phyloP scores from a whole-genome alignment of 2,113 vertebrate genomes.

The Otis tarda region DNA sequence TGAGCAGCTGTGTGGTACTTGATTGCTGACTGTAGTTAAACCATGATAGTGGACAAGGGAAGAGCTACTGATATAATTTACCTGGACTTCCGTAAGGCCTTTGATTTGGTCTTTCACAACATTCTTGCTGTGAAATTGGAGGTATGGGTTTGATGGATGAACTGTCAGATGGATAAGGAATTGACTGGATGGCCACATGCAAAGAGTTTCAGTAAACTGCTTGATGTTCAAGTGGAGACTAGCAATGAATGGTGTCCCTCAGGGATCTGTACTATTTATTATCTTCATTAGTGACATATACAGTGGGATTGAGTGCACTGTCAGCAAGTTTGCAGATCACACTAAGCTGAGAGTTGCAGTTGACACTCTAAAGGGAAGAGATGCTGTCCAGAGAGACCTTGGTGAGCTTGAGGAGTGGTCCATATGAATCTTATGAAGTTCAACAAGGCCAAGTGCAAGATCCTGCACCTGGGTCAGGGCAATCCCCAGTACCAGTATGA shows the following conservation, averaged over 20 bases:
- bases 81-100: neutral
- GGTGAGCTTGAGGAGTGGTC: neutral
- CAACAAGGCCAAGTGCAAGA: neutral
- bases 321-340: neutral
- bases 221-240: neutral
- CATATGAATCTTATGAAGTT: neutral
- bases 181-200: neutral
- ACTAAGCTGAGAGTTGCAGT: neutral
- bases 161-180: neutral
- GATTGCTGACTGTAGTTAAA: no score
- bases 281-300: neutral
- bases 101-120: neutral
- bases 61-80: neutral
- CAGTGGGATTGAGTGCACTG: neutral
- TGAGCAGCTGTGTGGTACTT: no score
- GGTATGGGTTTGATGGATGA: neutral
- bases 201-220: neutral
- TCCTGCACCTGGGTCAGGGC: neutral
- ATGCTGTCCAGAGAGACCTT: neutral
- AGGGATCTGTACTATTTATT: neutral
- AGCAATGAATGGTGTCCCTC: neutral
- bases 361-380: neutral
- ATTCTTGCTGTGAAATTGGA: neutral
- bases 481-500: neutral
- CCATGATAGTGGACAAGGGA: neutral